Evolutionary conservation across 2,797 vertebrate species (phyloP).

Genomic region (Malurus leucopterus): DNA sequence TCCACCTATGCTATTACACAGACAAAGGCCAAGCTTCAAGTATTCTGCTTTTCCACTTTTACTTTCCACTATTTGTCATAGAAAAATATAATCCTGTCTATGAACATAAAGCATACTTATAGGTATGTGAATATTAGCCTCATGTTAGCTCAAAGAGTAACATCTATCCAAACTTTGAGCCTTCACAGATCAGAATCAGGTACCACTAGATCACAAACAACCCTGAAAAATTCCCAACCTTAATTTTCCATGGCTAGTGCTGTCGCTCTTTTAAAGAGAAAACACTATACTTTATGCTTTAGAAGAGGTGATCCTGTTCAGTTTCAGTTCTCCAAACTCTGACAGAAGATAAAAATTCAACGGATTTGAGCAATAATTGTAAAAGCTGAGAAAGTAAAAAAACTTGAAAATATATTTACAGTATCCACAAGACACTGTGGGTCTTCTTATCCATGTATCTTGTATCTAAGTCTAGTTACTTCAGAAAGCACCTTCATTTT

Average conservation of each 20-base stretch:
- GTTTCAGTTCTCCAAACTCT: background rate
- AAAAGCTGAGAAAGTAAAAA: background rate
- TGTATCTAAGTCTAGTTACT: background rate
- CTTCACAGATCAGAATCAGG: background rate
- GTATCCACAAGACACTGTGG: background rate
- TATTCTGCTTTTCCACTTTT: background rate
- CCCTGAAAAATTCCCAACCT: background rate
- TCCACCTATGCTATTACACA: background rate
- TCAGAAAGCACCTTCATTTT: background rate
- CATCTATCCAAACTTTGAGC: background rate
- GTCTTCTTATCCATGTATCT: background rate
- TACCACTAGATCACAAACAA: background rate
- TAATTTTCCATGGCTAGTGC: fast-evolving
- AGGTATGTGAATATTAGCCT: background rate
- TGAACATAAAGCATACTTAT: background rate
- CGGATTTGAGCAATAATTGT: background rate
- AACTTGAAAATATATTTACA: background rate
- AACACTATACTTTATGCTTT: background rate
- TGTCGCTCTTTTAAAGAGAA: background rate
- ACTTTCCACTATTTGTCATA: background rate
- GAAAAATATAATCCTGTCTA: background rate
- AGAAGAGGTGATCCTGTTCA: background rate
- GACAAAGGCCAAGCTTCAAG: background rate
- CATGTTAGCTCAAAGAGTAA: background rate
- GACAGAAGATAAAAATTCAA: background rate